A percentile compares a stretch with the other conserved stretches of the same genome.
These are phyloP conservation scores for Sebastes fasciatus DNA, from an alignment of 2,113 vertebrate genomes.

Conservation along the genomic window DNA sequence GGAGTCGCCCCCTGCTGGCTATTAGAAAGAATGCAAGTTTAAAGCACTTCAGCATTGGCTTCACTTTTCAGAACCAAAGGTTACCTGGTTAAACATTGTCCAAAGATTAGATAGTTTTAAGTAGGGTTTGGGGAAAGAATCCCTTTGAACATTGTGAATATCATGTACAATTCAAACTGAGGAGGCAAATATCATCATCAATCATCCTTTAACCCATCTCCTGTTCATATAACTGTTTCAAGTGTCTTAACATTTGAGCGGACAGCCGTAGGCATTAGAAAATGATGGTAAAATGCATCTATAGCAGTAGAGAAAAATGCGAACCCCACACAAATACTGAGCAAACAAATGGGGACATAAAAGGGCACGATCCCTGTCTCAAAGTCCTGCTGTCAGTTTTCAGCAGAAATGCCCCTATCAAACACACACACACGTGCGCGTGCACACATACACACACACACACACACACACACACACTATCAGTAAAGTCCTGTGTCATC, in stretches of 20 bases:
- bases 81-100: neutral
- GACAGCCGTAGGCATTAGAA: neutral
- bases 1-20: too few species aligned
- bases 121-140: neutral
- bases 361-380: neutral
- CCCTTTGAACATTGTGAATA: neutral
- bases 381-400: neutral
- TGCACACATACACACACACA: too few species aligned
- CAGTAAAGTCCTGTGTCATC: neutral
- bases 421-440: too few species aligned
- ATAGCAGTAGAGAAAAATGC: neutral
- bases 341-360: neutral
- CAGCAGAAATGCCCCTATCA: neutral
- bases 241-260: neutral
- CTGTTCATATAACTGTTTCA: neutral
- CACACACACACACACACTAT: neutral
- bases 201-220: neutral
- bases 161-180: neutral
- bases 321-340: neutral
- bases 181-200: neutral
- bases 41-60: too few species aligned
- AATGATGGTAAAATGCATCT: neutral
- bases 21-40: too few species aligned
- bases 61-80: too few species aligned
- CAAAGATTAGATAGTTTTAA: neutral